Percentiles rank a stretch among this genome's conserved stretches.
Conservation (phyloP, 2,888 invertebrate species). For the Mycalesis mineus region DNA sequence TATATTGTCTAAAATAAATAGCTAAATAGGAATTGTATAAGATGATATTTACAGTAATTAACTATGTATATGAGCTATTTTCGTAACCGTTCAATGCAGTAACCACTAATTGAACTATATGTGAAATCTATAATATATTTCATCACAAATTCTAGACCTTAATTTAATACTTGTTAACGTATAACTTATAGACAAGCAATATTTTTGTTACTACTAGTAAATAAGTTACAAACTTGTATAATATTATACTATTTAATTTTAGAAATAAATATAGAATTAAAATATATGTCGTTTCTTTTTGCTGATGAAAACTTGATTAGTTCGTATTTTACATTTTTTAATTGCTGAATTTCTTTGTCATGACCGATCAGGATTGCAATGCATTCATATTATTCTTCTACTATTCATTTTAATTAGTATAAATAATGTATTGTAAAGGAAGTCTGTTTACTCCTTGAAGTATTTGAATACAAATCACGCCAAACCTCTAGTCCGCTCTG, state of each 20-base stretch:
- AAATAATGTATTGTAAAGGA: too few relatives aligned
- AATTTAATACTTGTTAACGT: conserved; percentile 36
- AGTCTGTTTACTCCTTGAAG: too few relatives aligned
- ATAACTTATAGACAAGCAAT: conserved; percentile 61
- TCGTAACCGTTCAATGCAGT: background rate
- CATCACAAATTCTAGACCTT: conserved; percentile 26
- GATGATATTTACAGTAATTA: background rate
- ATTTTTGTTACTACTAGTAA: conserved; percentile 72
- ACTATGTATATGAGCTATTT: background rate
- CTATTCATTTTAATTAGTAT: too few relatives aligned
- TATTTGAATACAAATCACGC: too few relatives aligned
- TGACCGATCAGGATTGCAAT: too few relatives aligned
- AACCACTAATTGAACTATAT: background rate
- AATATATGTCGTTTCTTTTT: conserved; percentile 29
- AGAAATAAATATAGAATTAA: conserved; percentile 66
- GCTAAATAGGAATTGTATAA: conserved; percentile 3
- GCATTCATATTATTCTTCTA: too few relatives aligned
- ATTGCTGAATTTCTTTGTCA: too few relatives aligned
- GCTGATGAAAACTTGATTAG: background rate
- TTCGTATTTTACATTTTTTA: background rate
- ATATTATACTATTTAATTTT: conserved; percentile 49
- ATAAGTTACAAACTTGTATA: conserved; percentile 50
- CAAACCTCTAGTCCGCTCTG: too few relatives aligned
- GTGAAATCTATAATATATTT: conserved; percentile 2
- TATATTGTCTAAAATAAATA: background rate